Conservation (phyloP, 2,888 invertebrate genomes). For the Melangyna quadrimaculata region DNA sequence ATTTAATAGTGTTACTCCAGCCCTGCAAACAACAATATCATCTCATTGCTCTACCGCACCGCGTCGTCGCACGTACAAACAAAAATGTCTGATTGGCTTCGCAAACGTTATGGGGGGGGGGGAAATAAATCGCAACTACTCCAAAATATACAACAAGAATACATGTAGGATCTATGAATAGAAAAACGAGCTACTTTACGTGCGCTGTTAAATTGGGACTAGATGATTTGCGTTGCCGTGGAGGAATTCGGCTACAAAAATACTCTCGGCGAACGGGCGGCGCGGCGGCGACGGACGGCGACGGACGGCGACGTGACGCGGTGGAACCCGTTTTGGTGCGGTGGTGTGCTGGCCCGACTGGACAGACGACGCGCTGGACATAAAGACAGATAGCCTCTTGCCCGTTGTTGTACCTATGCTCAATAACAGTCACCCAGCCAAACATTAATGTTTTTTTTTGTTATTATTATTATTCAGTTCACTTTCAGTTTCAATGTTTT, state of each 20-base stretch:
- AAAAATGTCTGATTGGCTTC: slow-evolving; percentile 64
- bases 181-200: slow-evolving; percentile 70
- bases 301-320: too few species aligned
- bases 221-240: slow-evolving; percentile 71
- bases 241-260: slow-evolving; percentile 71
- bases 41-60: slow-evolving; percentile 19
- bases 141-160: slow-evolving; percentile 15
- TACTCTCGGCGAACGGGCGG: slow-evolving; percentile 16
- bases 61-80: slow-evolving; percentile 30
- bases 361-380: slow-evolving; percentile 52
- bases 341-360: slow-evolving; percentile 5
- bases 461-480: slow-evolving; percentile 44
- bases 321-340: slow-evolving; percentile 50
- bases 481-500: slow-evolving; percentile 71
- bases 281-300: too few species aligned
- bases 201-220: slow-evolving; percentile 71
- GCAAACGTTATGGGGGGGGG: slow-evolving; percentile 48
- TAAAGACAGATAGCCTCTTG: slow-evolving; percentile 66
- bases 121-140: slow-evolving; percentile 65
- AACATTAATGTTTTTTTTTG: slow-evolving; percentile 66
- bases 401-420: slow-evolving; percentile 39
- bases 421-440: slow-evolving; percentile 36
- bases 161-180: slow-evolving; percentile 64
- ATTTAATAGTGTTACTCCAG: too few species aligned
- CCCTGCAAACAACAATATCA: slow-evolving; percentile 20